Conservation (phyloP, 2,113 vertebrate species). For the Esox niger region DNA sequence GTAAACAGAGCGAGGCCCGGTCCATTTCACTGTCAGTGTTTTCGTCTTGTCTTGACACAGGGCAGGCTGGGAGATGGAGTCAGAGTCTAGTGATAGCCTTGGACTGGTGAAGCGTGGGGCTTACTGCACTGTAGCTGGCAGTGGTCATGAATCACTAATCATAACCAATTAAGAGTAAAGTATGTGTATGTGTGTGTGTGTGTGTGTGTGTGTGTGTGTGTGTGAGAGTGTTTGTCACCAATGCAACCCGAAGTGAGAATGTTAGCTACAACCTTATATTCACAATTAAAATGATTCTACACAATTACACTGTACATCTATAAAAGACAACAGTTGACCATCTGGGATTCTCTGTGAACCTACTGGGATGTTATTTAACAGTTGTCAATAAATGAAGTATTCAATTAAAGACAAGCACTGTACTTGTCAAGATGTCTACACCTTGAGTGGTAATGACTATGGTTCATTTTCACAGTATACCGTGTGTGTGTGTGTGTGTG, state of each 20-base stretch:
- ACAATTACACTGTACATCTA: not conserved
- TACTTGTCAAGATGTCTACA: not conserved
- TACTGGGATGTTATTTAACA: not conserved
- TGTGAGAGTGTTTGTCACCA: not conserved
- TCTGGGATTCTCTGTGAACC: not conserved
- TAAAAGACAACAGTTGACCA: conserved; percentile 3
- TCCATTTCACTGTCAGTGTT: not conserved
- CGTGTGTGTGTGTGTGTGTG: too few relatives aligned
- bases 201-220: not conserved
- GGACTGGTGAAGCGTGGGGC: too few relatives aligned
- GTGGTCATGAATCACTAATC: not conserved
- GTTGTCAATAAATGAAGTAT: not conserved
- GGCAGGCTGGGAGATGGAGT: not conserved
- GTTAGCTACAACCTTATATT: not conserved
- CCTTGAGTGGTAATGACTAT: conserved; percentile 1
- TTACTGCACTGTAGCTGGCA: not conserved
- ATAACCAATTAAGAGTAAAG: not conserved
- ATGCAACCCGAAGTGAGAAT: not conserved
- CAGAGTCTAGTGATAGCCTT: not conserved
- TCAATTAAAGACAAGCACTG: not conserved
- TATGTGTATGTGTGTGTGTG: not conserved
- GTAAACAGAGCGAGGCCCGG: not conserved
- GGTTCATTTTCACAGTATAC: not conserved
- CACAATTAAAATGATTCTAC: not conserved
- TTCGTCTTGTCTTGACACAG: not conserved